Evolutionary conservation across 2,888 invertebrate genomes (phyloP), one percentile per base, ranked within the genome.

Genomic region (Hermaeophaga mercurialis): DNA sequence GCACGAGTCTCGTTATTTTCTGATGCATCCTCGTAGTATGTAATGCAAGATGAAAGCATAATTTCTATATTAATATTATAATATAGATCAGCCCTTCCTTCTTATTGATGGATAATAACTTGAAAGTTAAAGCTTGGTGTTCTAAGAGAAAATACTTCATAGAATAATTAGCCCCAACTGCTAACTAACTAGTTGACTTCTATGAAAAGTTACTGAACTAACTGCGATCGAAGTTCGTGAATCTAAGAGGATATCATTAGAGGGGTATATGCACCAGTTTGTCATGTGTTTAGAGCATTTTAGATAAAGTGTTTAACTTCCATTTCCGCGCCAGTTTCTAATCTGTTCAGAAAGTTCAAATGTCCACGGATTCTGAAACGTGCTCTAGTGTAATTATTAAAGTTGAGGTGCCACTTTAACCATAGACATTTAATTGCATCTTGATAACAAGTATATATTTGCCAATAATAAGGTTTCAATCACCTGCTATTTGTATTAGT

Each of bases 241-340:
- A 24, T 43, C 22, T 14, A 43, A 15, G 24, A 43, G 43, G 43
- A 22, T 43, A 43, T 24, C 26, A 43, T 43, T 43, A 26, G 24
- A 43, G 43, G 7, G 12, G 43, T 14, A 43, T 43, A 43, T 43
- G 24, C 43, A 43, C 43, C 43, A 43, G 9, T 43, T 43, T 43
- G 43, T 43, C 43, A 43, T 43, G 11, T 43, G 43, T 43, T 39
- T 43, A 43, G 24, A 43, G 24, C 43, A 43, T 24, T 36, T 36
- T 43, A 43, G 43, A 43, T 43, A 43, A 43, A 43, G 24, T 26
- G 43, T 43, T 43, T 24, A 39, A 39, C 39, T 39, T 39, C 39
- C 39, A 19, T 22, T 39, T 39, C 39, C 39, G n/a, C 18, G 39
- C 39, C 22, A 39, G 39, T 39, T 39, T 39, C 39, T 39, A 39